phyloP scores from a whole-genome alignment of 2,888 invertebrate species.

The Tuta absoluta region DNA sequence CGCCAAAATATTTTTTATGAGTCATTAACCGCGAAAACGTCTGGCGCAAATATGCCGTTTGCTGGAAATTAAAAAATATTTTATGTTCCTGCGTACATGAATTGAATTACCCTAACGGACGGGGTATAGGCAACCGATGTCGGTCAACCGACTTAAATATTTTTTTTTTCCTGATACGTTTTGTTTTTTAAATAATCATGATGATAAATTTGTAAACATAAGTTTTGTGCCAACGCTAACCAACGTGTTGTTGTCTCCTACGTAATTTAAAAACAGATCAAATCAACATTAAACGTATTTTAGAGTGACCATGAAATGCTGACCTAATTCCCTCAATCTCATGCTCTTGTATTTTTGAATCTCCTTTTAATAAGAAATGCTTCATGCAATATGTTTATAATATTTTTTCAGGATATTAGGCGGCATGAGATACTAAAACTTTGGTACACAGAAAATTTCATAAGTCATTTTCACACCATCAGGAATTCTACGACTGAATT shows the following conservation, averaged over 20 bases:
- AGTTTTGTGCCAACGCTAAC: background rate
- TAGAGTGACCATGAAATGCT: background rate
- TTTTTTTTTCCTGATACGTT: no score
- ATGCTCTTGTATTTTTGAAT: background rate
- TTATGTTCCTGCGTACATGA: no score
- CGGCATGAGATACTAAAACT: no score
- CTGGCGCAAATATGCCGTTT: background rate
- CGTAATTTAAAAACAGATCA: background rate
- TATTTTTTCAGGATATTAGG: no score
- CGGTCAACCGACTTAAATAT: no score
- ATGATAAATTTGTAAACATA: background rate
- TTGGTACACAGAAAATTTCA: no score
- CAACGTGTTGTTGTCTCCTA: background rate
- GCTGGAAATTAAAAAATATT: background rate
- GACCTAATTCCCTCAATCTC: background rate
- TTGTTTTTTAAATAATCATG: background rate
- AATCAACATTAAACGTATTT: background rate
- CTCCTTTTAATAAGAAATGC: no score
- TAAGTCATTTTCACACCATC: no score
- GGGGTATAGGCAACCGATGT: no score
- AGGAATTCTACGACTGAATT: no score
- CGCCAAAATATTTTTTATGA: conserved; percentile 25
- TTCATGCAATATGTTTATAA: no score
- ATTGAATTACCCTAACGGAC: no score
- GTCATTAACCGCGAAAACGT: conserved; percentile 16